Base-by-base conservation (phyloP, 2,113 vertebrate species). In the Smithornis capensis region DNA sequence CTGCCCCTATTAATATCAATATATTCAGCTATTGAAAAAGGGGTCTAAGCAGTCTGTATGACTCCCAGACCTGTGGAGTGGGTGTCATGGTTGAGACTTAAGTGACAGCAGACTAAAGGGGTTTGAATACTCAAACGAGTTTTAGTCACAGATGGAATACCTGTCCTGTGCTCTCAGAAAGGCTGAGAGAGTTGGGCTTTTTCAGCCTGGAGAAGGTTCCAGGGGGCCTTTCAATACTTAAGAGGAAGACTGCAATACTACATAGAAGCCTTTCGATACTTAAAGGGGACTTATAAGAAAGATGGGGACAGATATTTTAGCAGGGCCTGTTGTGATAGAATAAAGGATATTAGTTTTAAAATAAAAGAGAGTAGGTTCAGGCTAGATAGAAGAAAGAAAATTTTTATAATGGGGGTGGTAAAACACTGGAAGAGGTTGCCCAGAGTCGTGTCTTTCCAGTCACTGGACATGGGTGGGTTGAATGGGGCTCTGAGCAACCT, bases 41-140 rank as follows among this genome's bases (percentile, higher is more conserved):
- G 19, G 2, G 5, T 75, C 4, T 47, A 55, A 75, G 84, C 15
- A 96, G 52, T 37, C 35, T 24, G 12, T 13, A 16, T 35, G 5
- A 68, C 35, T 87, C 45, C 50, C 38, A 78, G 42, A 74, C 21
- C 44, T 71, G 10, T 0, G 0, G 52, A 11, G 5, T 85, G 14
- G 1, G 4, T 74, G 15, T 78, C 18, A 7, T 55, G 28, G 18
- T 65, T 87, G 77, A 84, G n/a, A 35, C 25, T 2, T 1, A 91
- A 82, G 28, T 68, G 57, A 8, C 35, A 78, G 22, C 3, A 50
- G 33, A 31, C 15, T 81, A 29, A 53, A 92, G 19, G 25, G 44
- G 3, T 33, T 91, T 3, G 0, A 45, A 65, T 31, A 49, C 24
- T 31, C 40, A 3, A 60, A 60, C 18, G 0, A 3, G 11, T 82